Evolutionary conservation across 2,888 invertebrate species (phyloP).

Genomic region (Conistra vaccinii): DNA sequence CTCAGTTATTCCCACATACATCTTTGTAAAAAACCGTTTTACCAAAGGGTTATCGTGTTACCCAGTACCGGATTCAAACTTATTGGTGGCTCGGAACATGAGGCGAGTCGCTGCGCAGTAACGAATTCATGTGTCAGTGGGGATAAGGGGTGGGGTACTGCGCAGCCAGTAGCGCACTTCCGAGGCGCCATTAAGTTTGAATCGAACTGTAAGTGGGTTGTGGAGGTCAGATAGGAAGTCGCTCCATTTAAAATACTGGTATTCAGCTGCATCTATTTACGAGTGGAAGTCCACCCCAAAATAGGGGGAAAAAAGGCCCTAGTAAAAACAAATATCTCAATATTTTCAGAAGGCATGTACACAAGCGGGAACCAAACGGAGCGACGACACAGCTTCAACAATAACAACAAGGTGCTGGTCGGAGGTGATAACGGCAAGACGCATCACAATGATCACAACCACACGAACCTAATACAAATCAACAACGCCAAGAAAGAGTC

Average conservation of each 20-base stretch:
- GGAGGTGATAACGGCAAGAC: conserved; percentile 69
- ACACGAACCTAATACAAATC: conserved; percentile 75
- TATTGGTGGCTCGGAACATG: too few species aligned
- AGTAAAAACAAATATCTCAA: background rate
- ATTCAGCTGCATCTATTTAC: too few species aligned
- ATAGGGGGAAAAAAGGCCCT: background rate
- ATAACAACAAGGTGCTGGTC: conserved; percentile 87
- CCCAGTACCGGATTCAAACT: too few species aligned
- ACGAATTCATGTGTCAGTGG: too few species aligned
- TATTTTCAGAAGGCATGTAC: conserved; percentile 82
- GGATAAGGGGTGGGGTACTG: too few species aligned
- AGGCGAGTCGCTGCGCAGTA: too few species aligned
- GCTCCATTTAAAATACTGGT: background rate
- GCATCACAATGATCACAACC: conserved; percentile 71
- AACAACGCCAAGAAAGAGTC: conserved; percentile 75
- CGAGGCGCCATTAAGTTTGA: too few species aligned
- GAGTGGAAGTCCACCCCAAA: background rate
- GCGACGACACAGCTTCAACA: conserved; percentile 86
- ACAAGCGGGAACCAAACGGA: conserved; percentile 80
- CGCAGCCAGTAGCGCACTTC: too few species aligned
- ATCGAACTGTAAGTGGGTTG: background rate
- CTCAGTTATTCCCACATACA: too few species aligned
- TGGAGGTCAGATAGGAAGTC: background rate
- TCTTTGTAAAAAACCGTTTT: too few species aligned
- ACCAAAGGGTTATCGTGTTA: background rate